Evolutionary conservation across 1,140 invertebrate genomes (phyloP).

Genomic region (Trachymyrmex cornetzi): DNA sequence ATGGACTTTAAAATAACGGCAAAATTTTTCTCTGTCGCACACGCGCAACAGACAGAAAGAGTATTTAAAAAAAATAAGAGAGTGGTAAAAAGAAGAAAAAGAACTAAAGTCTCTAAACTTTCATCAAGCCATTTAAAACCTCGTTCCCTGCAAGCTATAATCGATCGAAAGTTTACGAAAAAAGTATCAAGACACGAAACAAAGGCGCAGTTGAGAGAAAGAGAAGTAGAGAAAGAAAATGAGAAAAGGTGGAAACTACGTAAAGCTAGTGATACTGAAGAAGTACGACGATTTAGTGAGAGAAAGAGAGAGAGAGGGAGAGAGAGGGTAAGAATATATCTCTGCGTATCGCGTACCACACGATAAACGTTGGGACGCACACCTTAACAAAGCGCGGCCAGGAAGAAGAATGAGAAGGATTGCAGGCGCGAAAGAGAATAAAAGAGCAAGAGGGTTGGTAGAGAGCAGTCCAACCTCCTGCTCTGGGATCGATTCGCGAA

Average conservation of each 20-base stretch:
- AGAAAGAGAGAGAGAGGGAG: slow-evolving; percentile 38
- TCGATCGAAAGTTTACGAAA: slow-evolving; percentile 36
- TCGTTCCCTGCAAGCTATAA: slow-evolving; percentile 22
- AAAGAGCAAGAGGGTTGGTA: slow-evolving; percentile 53
- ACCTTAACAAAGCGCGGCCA: slow-evolving; percentile 72
- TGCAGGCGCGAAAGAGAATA: slow-evolving; percentile 66
- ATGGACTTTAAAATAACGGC: background rate
- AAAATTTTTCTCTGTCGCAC: background rate
- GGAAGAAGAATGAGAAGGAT: slow-evolving; percentile 67
- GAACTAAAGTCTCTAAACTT: background rate
- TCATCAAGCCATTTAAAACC: slow-evolving; percentile 30
- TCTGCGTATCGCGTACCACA: slow-evolving; percentile 32
- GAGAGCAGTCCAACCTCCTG: slow-evolving; percentile 67
- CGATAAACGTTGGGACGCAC: slow-evolving; percentile 43
- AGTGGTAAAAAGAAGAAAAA: background rate
- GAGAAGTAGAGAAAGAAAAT: slow-evolving; percentile 39
- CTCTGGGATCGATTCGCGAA: slow-evolving; percentile 80
- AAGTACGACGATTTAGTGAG: slow-evolving; percentile 57
- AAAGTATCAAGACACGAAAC: background rate
- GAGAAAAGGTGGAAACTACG: slow-evolving; percentile 50
- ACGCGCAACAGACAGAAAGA: background rate
- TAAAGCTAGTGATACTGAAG: slow-evolving; percentile 53
- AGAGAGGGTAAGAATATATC: slow-evolving; percentile 49
- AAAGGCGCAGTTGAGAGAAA: background rate
- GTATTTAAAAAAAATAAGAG: background rate